phyloP scores from a whole-genome alignment of 2,797 vertebrate genomes.

The Sebastes steindachneri region DNA sequence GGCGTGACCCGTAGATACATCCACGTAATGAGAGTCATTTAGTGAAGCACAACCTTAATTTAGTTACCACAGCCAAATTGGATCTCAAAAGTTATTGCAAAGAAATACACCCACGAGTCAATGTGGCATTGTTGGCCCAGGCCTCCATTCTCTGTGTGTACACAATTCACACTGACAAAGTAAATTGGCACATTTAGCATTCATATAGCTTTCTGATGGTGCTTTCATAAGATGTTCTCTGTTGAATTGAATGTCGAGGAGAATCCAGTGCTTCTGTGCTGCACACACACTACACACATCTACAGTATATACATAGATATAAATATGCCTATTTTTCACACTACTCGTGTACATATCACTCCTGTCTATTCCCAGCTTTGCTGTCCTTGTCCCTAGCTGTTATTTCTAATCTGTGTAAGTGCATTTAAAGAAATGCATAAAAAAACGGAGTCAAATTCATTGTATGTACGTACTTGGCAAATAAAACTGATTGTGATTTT shows the following conservation, averaged over 20 bases:
- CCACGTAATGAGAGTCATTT: conserved; percentile 62
- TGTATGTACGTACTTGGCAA: no score
- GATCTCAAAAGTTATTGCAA: conserved; percentile 67
- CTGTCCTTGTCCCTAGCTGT: no score
- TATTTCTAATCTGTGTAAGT: no score
- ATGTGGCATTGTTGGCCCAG: not conserved
- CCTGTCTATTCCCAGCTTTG: no score
- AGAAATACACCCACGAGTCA: conserved; percentile 60
- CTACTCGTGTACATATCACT: no score
- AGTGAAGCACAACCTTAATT: conserved; percentile 60
- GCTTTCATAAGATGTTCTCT: conserved; percentile 14
- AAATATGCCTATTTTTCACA: no score
- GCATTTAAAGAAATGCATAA: no score
- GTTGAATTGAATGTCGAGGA: not conserved
- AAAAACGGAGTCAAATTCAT: accelerated
- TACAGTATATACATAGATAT: no score
- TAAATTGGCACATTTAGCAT: conserved; percentile 22
- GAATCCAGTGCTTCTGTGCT: not conserved
- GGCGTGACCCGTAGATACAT: conserved; percentile 59
- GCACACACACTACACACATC: not conserved
- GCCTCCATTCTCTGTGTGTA: conserved; percentile 10
- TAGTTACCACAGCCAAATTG: conserved; percentile 59
- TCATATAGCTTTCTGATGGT: not conserved
- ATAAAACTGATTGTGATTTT: no score
- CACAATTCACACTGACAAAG: conserved; percentile 1